Base-by-base conservation (phyloP, 2,888 invertebrate genomes). In the Agrotis puta region DNA sequence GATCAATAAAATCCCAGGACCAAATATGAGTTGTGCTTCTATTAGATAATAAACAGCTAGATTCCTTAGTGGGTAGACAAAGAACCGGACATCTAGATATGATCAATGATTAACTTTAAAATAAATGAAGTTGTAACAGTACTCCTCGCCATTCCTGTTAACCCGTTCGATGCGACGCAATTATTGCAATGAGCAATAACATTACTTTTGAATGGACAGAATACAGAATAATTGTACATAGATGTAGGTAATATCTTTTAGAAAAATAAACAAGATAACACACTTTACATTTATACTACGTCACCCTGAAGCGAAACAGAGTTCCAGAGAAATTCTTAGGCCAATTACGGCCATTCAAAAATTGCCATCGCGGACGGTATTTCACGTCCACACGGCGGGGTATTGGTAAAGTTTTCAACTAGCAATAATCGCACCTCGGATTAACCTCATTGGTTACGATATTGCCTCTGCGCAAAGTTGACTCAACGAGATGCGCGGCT, bases 381-480 rank as follows among this genome's bases (percentile, higher is more conserved):
- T 94, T 93, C 94, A 93, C 94, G 94, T 92, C 94, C 94, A 93
- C 94, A 91, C 80, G 94, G 94, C 94, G 94, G 94, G 94, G 94
- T 94, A 94, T 94, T 94, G 94, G 94, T 93, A 98, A 98, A 98
- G 98, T 98, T 98, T 98, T 98, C 98, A 98, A 98, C 98, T 97
- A 98, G 98, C 98, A 98, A 98, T 98, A 98, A 98, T 97, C 97
- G 97, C 98, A 97, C 97, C 98, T 97, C 98, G 97, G 97, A 97
- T 97, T 95, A 97, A 97, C 98, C 97, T 98, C 98, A 98, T 98
- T 97, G 98, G 98, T 98, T 98, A 98, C 98, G 98, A 98, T 98
- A 98, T 97, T 97, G 98, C 98, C 98, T 97, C 98, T 98, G 98
- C 98, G 98, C 98, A 98, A 98, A 98, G 98, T 97, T 98, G 90